Conservation (phyloP, 1,140 invertebrate species). For the Melipona quadrifasciata region DNA sequence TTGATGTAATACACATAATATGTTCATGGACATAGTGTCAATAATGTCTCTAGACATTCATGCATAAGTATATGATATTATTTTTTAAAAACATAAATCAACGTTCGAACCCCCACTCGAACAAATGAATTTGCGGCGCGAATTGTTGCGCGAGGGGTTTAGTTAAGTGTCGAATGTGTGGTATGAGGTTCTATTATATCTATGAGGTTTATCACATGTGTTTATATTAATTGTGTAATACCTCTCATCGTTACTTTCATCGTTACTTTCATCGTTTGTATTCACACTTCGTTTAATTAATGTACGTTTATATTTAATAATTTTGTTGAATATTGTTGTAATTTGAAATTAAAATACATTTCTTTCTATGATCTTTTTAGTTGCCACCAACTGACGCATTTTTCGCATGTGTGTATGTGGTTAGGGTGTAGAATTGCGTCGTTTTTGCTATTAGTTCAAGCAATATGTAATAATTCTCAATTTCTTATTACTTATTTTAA, state of each 20-base stretch:
- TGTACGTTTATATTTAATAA: not conserved
- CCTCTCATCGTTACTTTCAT: not conserved
- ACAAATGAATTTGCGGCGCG: too few relatives aligned
- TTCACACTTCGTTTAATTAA: not conserved
- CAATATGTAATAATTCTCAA: too few relatives aligned
- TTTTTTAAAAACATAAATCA: not conserved
- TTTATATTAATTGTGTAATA: not conserved
- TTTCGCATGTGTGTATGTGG: too few relatives aligned
- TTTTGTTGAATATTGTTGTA: not conserved
- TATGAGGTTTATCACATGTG: not conserved
- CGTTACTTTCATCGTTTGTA: not conserved
- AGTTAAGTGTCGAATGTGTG: not conserved
- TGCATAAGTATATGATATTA: not conserved
- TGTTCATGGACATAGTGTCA: too few relatives aligned
- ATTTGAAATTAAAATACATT: not conserved
- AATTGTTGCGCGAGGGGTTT: not conserved
- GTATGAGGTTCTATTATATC: not conserved
- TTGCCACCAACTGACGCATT: not conserved
- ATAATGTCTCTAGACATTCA: too few relatives aligned
- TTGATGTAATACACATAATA: too few relatives aligned
- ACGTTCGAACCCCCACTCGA: too few relatives aligned
- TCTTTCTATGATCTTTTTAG: not conserved
- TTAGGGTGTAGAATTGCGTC: too few relatives aligned
- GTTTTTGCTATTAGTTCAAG: too few relatives aligned
- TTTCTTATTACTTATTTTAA: too few relatives aligned